Evolutionary conservation across 1,140 invertebrate genomes (phyloP).

Genomic region (Pristionchus pacificus): DNA sequence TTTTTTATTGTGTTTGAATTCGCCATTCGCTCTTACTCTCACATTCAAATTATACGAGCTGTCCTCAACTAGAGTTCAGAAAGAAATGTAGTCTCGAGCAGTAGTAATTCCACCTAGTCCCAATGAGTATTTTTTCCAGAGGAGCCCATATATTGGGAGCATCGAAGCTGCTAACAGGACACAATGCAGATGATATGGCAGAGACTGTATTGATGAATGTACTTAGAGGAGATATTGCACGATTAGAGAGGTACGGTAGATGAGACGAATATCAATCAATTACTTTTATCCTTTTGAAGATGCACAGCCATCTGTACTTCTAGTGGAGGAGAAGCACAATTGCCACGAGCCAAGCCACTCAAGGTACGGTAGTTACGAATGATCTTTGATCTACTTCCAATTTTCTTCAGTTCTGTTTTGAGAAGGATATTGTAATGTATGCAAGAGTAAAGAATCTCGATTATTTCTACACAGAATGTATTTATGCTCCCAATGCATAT

Average conservation of each 20-base stretch:
- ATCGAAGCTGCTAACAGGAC: constrained; percentile 85
- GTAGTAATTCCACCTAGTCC: not conserved
- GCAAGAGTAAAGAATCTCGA: constrained; percentile 81
- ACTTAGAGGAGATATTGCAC: constrained; percentile 87
- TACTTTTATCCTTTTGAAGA: constrained; percentile 8
- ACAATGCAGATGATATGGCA: constrained; percentile 99
- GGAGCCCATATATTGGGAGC: constrained; percentile 70
- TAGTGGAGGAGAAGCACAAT: constrained; percentile 73
- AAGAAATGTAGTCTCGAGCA: not conserved
- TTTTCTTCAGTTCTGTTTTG: constrained; percentile 76
- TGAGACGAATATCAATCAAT: constrained; percentile 69
- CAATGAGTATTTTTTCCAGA: constrained; percentile 14
- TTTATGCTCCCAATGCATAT: constrained; percentile 97
- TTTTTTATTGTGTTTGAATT: not conserved
- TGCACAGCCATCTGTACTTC: constrained; percentile 42
- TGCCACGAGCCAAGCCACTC: constrained; percentile 84
- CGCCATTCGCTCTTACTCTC: not conserved
- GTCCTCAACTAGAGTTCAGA: not conserved
- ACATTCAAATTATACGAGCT: not conserved
- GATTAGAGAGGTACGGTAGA: constrained; percentile 68
- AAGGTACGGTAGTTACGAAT: constrained; percentile 62
- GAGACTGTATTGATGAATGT: constrained; percentile 74
- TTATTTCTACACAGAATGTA: constrained; percentile 98
- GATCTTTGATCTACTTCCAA: not conserved
- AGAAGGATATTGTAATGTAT: constrained; percentile 99